Evolutionary conservation across 53 echinoderm and acorn worm genomes (phyloP).

Genomic region (Patiria pectinifera): DNA sequence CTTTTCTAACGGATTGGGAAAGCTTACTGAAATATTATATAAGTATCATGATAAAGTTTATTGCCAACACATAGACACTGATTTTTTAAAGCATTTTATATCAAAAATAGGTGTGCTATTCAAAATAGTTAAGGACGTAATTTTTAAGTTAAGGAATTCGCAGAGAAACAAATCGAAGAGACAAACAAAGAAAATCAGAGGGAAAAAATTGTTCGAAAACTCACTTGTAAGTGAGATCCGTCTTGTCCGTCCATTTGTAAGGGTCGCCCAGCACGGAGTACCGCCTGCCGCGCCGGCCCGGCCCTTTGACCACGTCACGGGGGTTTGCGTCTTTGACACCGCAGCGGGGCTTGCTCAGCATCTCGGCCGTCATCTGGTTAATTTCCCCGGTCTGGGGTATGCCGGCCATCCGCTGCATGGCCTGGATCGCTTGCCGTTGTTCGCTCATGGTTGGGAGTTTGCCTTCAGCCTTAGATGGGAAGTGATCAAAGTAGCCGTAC

Average conservation of each 20-base stretch:
- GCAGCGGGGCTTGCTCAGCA: conserved; percentile 73
- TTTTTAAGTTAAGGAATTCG: no score
- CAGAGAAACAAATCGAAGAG: no score
- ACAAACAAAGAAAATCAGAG: not conserved
- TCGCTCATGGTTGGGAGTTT: not conserved
- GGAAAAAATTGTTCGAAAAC: not conserved
- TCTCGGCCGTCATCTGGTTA: conserved; percentile 63
- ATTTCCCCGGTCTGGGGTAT: conserved; percentile 73
- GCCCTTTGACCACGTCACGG: conserved; percentile 1
- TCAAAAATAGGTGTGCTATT: no score
- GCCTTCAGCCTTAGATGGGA: conserved; percentile 13
- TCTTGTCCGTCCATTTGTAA: conserved; percentile 79
- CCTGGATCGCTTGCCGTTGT: conserved; percentile 39
- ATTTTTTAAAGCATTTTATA: no score
- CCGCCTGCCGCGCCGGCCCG: conserved; percentile 53
- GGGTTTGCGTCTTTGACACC: conserved; percentile 68
- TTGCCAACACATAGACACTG: no score
- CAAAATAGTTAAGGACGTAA: no score
- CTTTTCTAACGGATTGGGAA: no score
- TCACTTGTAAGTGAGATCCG: conserved; percentile 75
- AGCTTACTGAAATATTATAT: no score
- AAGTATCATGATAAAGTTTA: no score
- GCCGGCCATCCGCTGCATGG: conserved; percentile 68
- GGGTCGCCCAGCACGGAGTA: conserved; percentile 67
- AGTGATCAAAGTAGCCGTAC: conserved; percentile 53